Percentiles rank a stretch among this genome's conserved stretches.
These are phyloP conservation scores for Monochamus alternatus DNA, from an alignment of 2,888 invertebrate genomes.

Conservation along the genomic window DNA sequence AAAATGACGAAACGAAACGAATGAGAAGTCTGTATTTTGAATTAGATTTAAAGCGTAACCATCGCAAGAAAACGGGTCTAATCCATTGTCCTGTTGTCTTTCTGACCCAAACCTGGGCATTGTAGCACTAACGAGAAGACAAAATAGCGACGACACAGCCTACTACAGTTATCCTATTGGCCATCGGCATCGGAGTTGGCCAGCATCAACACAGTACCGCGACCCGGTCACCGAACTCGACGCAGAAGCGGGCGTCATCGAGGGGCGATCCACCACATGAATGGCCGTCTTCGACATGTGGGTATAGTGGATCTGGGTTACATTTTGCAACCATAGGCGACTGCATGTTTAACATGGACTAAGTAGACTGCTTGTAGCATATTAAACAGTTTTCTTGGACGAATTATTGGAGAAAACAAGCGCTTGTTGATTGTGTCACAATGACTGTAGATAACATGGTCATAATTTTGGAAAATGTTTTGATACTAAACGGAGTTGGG, in stretches of 20 bases:
- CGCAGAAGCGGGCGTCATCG: neutral
- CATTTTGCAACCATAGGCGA: constrained; percentile 6
- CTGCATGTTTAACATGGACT: neutral
- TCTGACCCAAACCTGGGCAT: too few species aligned
- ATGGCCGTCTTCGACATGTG: constrained; percentile 19
- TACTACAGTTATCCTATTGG: constrained; percentile 33
- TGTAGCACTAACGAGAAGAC: neutral
- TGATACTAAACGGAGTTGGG: too few species aligned
- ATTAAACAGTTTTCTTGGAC: neutral
- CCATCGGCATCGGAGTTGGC: neutral
- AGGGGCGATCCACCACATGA: neutral
- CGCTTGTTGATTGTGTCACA: too few species aligned
- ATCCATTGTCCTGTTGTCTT: too few species aligned
- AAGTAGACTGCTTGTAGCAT: neutral
- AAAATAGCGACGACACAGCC: neutral
- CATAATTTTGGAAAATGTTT: too few species aligned
- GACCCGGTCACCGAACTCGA: constrained; percentile 36
- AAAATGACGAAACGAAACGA: too few species aligned
- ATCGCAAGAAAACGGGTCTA: too few species aligned
- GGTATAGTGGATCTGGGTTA: constrained; percentile 30
- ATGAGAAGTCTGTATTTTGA: too few species aligned
- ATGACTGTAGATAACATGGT: too few species aligned
- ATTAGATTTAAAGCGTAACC: too few species aligned
- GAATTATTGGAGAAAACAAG: too few species aligned
- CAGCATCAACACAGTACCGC: constrained; percentile 29